Conservation (phyloP, 2,888 invertebrate genomes). For the Diarsia mendica region DNA sequence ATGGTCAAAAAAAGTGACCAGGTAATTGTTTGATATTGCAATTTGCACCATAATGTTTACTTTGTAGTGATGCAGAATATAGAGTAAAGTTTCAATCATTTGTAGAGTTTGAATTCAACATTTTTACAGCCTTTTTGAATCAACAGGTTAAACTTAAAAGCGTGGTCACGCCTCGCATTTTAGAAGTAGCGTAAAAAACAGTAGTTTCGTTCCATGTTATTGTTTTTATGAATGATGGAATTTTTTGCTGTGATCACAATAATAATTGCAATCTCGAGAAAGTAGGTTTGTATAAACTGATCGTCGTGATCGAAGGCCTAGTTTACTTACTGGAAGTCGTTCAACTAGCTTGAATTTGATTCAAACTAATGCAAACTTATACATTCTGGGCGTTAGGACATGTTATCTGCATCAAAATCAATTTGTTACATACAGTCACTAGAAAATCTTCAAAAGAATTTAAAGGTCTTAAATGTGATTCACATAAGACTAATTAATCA, state of each 20-base stretch:
- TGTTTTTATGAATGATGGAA: slow-evolving; percentile 28
- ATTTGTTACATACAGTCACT: neutral
- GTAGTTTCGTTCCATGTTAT: slow-evolving; percentile 7
- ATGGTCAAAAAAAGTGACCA: slow-evolving; percentile 78
- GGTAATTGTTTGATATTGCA: slow-evolving; percentile 72
- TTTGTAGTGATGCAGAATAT: slow-evolving; percentile 19
- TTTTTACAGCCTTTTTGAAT: slow-evolving; percentile 64
- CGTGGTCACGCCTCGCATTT: slow-evolving; percentile 65
- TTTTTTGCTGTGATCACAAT: slow-evolving; percentile 24
- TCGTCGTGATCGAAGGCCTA: slow-evolving; percentile 4
- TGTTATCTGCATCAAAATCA: neutral
- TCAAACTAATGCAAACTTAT: slow-evolving; percentile 17
- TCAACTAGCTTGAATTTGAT: slow-evolving; percentile 15
- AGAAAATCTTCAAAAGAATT: neutral
- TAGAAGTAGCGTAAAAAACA: slow-evolving; percentile 24
- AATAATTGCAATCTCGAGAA: too few species aligned
- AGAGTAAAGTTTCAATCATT: slow-evolving; percentile 27
- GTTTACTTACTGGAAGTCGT: slow-evolving; percentile 18
- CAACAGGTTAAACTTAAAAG: slow-evolving; percentile 75
- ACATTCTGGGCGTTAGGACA: neutral
- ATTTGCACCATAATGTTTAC: slow-evolving; percentile 37
- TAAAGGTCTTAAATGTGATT: neutral
- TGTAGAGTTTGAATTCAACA: slow-evolving; percentile 52
- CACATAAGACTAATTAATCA: slow-evolving; percentile 4
- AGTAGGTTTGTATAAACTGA: slow-evolving; percentile 14